phyloP scores from a whole-genome alignment of 2,888 invertebrate species.

The Monochamus alternatus region DNA sequence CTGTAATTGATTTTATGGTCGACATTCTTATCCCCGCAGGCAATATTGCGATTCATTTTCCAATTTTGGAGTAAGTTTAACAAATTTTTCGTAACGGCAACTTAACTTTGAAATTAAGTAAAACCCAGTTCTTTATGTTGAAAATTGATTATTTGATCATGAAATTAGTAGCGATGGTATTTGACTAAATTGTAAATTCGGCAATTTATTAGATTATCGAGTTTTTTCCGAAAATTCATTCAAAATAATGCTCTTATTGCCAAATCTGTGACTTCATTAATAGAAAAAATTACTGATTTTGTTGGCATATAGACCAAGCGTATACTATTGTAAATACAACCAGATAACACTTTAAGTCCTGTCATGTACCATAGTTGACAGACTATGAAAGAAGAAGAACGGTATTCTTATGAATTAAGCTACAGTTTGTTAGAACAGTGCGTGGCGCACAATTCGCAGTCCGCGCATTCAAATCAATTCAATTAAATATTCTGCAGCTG shows the following conservation, averaged over 20 bases:
- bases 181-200: slow-evolving; percentile 21
- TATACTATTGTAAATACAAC: neutral
- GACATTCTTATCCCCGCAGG: neutral
- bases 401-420: neutral
- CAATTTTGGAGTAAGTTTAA: neutral
- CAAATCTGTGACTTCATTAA: slow-evolving; percentile 52
- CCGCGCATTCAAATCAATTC: no score
- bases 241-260: slow-evolving; percentile 37
- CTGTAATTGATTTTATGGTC: neutral
- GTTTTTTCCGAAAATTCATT: no score
- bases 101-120: slow-evolving; percentile 13
- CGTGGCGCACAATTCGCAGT: no score
- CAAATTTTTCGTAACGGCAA: neutral
- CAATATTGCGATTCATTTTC: neutral
- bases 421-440: no score
- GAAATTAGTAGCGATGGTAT: slow-evolving; percentile 40
- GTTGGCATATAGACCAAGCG: slow-evolving; percentile 3
- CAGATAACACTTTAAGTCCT: neutral
- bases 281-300: slow-evolving; percentile 48
- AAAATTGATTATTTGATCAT: slow-evolving; percentile 43
- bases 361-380: neutral
- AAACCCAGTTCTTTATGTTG: slow-evolving; percentile 39
- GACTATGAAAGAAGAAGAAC: neutral
- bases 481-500: no score
- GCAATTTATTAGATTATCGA: no score